Conservation (phyloP, 2,113 vertebrate genomes). For the Gasterosteus nipponicus region DNA sequence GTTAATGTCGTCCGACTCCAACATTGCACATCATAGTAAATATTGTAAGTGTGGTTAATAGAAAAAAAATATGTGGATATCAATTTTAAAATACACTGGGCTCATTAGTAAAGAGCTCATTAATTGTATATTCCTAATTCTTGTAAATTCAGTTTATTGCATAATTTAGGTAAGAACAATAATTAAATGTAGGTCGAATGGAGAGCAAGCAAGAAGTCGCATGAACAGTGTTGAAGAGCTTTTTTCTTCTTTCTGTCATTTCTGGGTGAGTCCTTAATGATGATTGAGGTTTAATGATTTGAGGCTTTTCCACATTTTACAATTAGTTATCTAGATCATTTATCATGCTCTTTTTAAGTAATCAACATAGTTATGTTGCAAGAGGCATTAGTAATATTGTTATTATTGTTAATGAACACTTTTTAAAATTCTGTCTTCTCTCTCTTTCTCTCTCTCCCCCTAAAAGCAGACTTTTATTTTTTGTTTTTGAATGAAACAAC, state of each 20-base stretch:
- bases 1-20: too few species aligned
- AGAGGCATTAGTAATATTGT: neutral
- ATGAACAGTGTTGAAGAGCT: neutral
- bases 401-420: neutral
- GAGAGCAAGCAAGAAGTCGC: neutral
- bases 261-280: neutral
- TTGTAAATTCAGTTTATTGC: too few species aligned
- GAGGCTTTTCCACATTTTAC: slow-evolving; percentile 9
- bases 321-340: slow-evolving; percentile 5
- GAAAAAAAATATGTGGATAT: too few species aligned
- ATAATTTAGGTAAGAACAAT: neutral
- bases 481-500: neutral
- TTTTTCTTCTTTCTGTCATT: neutral
- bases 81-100: too few species aligned
- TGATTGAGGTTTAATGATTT: slow-evolving; percentile 11
- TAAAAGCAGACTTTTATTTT: neutral
- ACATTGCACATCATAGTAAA: too few species aligned
- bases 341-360: neutral
- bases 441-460: neutral
- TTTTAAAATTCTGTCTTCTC: neutral
- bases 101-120: too few species aligned
- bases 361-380: neutral
- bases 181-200: neutral
- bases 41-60: too few species aligned
- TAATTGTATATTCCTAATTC: too few species aligned